Evolutionary conservation across 2,888 invertebrate species (phyloP), one percentile per base, ranked within the genome.

Genomic region (Platycnemis pennipes): DNA sequence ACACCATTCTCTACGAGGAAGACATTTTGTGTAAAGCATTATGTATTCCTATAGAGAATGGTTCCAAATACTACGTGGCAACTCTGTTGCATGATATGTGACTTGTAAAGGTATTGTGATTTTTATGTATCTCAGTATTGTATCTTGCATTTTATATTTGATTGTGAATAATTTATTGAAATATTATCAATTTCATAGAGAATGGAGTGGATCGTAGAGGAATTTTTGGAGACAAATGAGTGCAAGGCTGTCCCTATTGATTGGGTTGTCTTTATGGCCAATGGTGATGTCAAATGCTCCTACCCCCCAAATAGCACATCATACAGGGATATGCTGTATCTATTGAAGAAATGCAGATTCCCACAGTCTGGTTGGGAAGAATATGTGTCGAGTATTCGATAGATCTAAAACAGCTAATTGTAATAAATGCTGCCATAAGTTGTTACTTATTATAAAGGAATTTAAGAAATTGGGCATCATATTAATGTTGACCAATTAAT

Each of bases 1-100:
- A 56, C 13, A 56, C 56, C 56, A 56, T 56, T 56, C 56, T 56
- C 56, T 56, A 56, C 22, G 56, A 56, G 56, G 22, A 56, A 16
- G 56, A 56, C 56, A 56, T 56, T 56, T 56, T 56, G 56, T 56
- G 22, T 56, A 16, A 56, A 56, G 56, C 56, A 56, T 56, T 56
- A 56, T 56, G 56, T 22, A 56, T 56, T 22, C 56, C 56, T 56
- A 56, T 56, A 56, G 56, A 56, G 56, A 56, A 56, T 56, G 56
- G 56, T 56, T 56, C 56, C 56, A 56, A 56, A 56, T 56, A 56
- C 56, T 56, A 56, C 56, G 56, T 56, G 56, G 56, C 56, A 56
- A 56, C 56, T 56, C 56, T 56, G 13, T 56, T 56, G 56, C 56
- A 56, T 56, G 22, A 56, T 56, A 56, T 56, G 56, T 56, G 56